Base-by-base conservation (phyloP, 2,888 invertebrate species). In the Drosophila kuntzei region DNA sequence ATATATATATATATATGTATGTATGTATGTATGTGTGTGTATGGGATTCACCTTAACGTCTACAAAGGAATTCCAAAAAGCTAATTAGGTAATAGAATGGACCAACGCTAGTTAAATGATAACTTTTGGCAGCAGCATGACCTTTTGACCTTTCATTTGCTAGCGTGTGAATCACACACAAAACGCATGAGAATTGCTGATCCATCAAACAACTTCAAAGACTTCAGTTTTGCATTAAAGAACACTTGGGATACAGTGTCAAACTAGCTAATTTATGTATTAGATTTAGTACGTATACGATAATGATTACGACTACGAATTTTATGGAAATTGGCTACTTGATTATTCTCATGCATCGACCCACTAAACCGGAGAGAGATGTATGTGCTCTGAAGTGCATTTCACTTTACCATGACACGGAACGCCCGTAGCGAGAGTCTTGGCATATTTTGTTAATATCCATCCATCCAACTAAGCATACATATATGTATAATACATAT, bases 401-500 rank as follows among this genome's bases (percentile, higher is more conserved):
- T 79, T 64, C 60, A 71, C 65, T 76, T 80, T 69, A 36, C 34
- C 57, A 37, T 12, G 61, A 67, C 75, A 75, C 18, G 76, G 73
- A 54, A 70, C 78, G 46, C 82, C 84, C 84, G 77, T 64, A 58
- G 82, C 46, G 83, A 58, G 12, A 64, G 34, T 67, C 57, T 39
- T 71, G 63, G 49, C 60, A 74, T 61, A 68, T 62, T 78, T 66
- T 61, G 20, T 51, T 54, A 67, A 54, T 50, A 34, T 34, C 34
- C 34, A 34, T 27, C 8, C 27, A 37, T 34, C 36, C 16, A 18
- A 29, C 16, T 14, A 51, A 47, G n/a, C 20, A 34, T 20, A 20
- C 43, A 39, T 16, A 25, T 9, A 41, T 22, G 43, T 37, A n/a
- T 6, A 6, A 16, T 25, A 20, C 25, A 47, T 16, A 36, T 37